These are phyloP conservation scores for Propithecus perrieri DNA, from an alignment of 2,797 vertebrate genomes.

Conservation along the genomic window DNA sequence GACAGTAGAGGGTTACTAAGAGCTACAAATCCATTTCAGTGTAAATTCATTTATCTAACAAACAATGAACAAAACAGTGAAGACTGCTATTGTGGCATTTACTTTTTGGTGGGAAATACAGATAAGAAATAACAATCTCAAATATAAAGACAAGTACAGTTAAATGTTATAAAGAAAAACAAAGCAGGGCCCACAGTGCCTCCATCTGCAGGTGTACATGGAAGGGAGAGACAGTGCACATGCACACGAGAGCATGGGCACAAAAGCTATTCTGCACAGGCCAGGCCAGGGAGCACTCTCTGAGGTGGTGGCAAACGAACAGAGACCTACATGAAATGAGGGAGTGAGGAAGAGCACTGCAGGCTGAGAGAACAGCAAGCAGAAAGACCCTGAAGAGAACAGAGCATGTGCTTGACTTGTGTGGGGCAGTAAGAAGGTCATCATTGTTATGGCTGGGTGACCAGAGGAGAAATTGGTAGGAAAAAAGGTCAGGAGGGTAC, in stretches of 20 bases:
- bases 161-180: neutral
- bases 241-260: accelerated
- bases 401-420: neutral
- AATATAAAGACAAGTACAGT: neutral
- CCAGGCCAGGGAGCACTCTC: neutral
- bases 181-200: neutral
- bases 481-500: neutral
- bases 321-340: neutral
- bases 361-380: neutral
- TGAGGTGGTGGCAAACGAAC: neutral
- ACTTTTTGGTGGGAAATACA: neutral
- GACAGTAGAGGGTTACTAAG: neutral
- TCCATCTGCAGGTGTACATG: neutral
- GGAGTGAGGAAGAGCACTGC: neutral
- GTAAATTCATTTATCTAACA: neutral
- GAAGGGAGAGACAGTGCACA: neutral
- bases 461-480: neutral
- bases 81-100: neutral
- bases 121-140: neutral
- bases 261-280: neutral
- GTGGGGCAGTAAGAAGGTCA: neutral
- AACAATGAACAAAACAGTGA: neutral
- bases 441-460: neutral
- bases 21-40: neutral
- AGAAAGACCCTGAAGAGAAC: neutral